These are phyloP conservation scores for Tenthredo livida DNA, from an alignment of 2,888 invertebrate genomes.

Conservation along the genomic window DNA sequence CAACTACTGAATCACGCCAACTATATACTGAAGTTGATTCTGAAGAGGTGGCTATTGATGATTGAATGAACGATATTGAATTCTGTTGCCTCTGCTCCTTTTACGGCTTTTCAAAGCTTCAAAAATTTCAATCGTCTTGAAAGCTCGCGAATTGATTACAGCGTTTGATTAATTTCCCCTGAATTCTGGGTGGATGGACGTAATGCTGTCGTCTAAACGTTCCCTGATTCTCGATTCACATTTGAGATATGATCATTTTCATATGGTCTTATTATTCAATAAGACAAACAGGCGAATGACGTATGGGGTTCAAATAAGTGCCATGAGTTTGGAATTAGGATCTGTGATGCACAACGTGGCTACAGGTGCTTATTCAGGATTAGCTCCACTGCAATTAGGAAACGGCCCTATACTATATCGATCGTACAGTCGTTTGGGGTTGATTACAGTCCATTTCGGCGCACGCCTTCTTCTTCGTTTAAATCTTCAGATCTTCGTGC, in stretches of 20 bases:
- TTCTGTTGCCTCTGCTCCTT: not conserved
- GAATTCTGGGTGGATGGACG: not conserved
- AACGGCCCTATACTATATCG: conserved; percentile 43
- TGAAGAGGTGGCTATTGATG: not conserved
- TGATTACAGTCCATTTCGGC: conserved; percentile 38
- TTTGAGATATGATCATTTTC: not conserved
- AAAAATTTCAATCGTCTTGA: not conserved
- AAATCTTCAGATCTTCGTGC: conserved; percentile 5
- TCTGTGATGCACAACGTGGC: conserved; percentile 38
- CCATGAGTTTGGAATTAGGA: not conserved
- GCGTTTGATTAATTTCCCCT: not conserved
- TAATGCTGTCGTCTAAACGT: not conserved
- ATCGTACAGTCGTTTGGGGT: conserved; percentile 45
- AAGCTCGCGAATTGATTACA: not conserved
- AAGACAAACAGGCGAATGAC: not conserved
- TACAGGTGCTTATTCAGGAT: conserved; percentile 48
- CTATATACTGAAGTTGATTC: not conserved
- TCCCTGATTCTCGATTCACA: not conserved
- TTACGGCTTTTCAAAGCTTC: not conserved
- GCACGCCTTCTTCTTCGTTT: conserved; percentile 29
- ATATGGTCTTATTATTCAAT: not conserved
- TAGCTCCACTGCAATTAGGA: conserved; percentile 41
- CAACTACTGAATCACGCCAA: not conserved
- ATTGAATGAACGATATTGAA: not conserved
- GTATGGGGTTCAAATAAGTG: not conserved